Conservation (phyloP, 1,140 invertebrate species). For the Drosophila ercepeae region DNA sequence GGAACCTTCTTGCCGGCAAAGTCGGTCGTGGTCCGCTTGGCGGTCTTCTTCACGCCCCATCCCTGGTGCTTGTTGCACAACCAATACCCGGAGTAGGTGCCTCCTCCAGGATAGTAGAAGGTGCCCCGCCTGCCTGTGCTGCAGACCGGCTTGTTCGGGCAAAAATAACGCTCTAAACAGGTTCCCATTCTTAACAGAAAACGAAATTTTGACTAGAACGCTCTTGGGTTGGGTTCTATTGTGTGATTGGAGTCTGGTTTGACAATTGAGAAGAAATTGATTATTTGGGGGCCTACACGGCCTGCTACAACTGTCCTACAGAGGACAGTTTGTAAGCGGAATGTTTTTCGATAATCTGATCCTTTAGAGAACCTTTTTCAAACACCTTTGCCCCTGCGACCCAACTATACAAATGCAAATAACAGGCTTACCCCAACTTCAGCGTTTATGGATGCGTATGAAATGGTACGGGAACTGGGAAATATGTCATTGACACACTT, state of each 20-base stretch:
- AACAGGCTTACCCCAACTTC: neutral
- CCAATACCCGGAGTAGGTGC: conserved; percentile 69
- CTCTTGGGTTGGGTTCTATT: conserved; percentile 9
- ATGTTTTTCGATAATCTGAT: conserved; percentile 1
- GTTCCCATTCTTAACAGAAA: conserved; percentile 42
- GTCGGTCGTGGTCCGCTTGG: conserved; percentile 26
- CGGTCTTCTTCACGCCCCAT: conserved; percentile 46
- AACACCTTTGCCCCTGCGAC: neutral
- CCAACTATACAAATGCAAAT: neutral
- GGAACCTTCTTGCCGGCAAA: conserved; percentile 42
- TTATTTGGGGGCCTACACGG: conserved; percentile 4
- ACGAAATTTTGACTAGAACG: conserved; percentile 19
- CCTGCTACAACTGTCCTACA: too few species aligned
- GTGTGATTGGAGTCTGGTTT: conserved; percentile 1
- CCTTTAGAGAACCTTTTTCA: conserved; percentile 5
- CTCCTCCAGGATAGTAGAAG: conserved; percentile 65
- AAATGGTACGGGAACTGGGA: neutral
- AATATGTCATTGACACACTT: conserved; percentile 27
- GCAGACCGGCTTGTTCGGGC: conserved; percentile 51
- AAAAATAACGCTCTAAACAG: conserved; percentile 45
- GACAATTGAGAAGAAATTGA: conserved; percentile 19
- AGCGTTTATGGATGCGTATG: neutral
- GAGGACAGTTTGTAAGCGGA: neutral
- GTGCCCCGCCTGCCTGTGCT: conserved; percentile 52
- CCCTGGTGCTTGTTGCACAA: conserved; percentile 57